Evolutionary conservation across 2,888 invertebrate species (phyloP).

Genomic region (Eurois occulta): DNA sequence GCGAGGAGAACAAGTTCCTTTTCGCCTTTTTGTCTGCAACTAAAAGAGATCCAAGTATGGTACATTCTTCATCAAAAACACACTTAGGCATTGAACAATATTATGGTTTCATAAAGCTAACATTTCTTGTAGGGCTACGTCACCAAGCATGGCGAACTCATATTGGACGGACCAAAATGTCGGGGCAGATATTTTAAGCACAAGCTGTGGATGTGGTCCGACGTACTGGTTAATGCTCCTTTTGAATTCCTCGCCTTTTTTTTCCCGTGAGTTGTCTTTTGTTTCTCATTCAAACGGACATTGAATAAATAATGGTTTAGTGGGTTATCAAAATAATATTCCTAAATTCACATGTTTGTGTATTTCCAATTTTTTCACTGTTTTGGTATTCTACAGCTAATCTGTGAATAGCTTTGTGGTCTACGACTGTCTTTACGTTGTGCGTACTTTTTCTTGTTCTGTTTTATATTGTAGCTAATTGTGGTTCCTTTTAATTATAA

Average conservation of each 20-base stretch:
- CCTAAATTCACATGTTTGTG: not conserved
- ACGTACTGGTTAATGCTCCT: constrained; percentile 81
- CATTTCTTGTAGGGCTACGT: constrained; percentile 78
- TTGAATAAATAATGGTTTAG: not conserved
- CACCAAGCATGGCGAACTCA: constrained; percentile 81
- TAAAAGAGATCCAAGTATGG: not conserved
- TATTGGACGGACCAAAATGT: constrained; percentile 78
- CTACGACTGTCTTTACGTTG: not conserved
- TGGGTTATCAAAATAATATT: not conserved
- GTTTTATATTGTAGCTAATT: not conserved
- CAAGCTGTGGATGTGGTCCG: constrained; percentile 79
- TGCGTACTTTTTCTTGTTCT: not conserved
- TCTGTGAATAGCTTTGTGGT: not conserved
- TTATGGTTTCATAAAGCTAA: constrained; percentile 8
- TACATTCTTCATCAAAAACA: not conserved
- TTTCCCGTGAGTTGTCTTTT: constrained; percentile 77
- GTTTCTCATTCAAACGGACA: not conserved
- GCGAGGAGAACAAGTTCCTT: no score
- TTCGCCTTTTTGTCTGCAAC: not conserved
- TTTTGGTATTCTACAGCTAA: not conserved
- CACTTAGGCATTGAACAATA: not conserved
- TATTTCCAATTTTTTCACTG: not conserved
- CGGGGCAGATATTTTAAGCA: constrained; percentile 82
- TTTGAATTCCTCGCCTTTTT: constrained; percentile 81
- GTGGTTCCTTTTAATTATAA: not conserved